Conservation (phyloP, 2,888 invertebrate genomes). For the Protophormia terraenovae region DNA sequence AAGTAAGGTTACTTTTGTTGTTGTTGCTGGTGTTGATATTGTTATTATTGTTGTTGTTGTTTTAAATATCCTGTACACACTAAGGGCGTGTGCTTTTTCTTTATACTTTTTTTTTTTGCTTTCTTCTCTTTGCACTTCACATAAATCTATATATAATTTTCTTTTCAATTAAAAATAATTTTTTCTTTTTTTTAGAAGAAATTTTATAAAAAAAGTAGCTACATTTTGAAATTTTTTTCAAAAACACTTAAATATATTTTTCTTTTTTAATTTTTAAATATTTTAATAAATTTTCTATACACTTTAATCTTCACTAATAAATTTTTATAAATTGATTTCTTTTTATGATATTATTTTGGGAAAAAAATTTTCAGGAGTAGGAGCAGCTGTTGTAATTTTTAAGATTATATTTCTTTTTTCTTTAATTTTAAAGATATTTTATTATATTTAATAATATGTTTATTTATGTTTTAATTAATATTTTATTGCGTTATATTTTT, state of each 20-base stretch:
- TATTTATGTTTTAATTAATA: neutral
- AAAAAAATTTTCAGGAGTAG: slow-evolving; percentile 8
- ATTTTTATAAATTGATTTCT: slow-evolving; percentile 17
- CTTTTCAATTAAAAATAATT: slow-evolving; percentile 41
- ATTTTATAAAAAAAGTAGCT: neutral
- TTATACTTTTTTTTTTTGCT: slow-evolving; percentile 41
- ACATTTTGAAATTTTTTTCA: too few relatives aligned
- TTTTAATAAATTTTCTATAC: neutral
- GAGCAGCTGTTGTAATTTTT: slow-evolving; percentile 65
- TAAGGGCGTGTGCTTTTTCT: slow-evolving; percentile 69
- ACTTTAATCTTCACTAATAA: slow-evolving; percentile 18
- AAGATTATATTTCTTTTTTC: neutral
- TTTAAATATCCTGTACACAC: slow-evolving; percentile 65
- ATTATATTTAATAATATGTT: neutral
- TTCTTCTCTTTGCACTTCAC: slow-evolving; percentile 45
- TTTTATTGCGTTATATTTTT: neutral
- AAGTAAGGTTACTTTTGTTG: slow-evolving; percentile 57
- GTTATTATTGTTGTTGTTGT: slow-evolving; percentile 51
- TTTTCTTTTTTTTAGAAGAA: neutral
- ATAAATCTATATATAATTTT: slow-evolving; percentile 56
- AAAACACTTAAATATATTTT: neutral
- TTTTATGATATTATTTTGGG: neutral
- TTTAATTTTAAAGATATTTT: neutral
- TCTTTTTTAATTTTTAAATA: neutral
- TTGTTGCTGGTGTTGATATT: slow-evolving; percentile 36